These are phyloP conservation scores for Sphecodes monilicornis DNA, from an alignment of 2,888 invertebrate species.

Conservation along the genomic window DNA sequence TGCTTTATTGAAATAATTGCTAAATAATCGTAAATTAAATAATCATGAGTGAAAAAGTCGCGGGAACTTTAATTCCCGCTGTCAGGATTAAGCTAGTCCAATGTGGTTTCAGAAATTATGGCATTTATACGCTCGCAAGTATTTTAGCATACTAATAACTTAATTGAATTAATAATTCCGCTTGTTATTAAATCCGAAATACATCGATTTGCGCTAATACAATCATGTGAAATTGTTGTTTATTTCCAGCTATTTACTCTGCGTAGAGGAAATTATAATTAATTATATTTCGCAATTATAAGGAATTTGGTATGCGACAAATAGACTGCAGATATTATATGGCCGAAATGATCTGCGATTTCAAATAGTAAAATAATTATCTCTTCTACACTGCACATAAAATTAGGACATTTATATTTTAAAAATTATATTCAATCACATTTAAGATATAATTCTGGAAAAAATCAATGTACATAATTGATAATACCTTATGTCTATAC, in stretches of 20 bases:
- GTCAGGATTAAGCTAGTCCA: neutral
- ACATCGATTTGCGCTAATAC: neutral
- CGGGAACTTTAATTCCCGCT: neutral
- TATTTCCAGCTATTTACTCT: neutral
- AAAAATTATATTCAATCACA: no score
- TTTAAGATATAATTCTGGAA: no score
- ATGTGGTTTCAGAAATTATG: neutral
- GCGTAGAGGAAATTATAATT: no score
- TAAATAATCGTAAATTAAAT: neutral
- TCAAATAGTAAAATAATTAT: no score
- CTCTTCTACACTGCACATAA: no score
- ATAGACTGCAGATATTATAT: no score
- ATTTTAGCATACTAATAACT: neutral
- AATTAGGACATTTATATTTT: no score
- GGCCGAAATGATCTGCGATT: no score
- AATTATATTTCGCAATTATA: no score
- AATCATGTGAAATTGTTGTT: neutral
- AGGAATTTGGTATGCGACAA: no score
- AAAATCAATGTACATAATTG: no score
- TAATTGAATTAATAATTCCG: neutral
- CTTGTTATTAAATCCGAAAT: neutral
- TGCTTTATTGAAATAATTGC: neutral
- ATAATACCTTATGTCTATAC: no score
- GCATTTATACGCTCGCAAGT: neutral
- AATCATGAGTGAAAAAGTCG: neutral